A percentile compares a stretch with the other conserved stretches of the same genome.
Conservation (phyloP, 2,888 invertebrate genomes). For the Carpatolechia fugitivella region DNA sequence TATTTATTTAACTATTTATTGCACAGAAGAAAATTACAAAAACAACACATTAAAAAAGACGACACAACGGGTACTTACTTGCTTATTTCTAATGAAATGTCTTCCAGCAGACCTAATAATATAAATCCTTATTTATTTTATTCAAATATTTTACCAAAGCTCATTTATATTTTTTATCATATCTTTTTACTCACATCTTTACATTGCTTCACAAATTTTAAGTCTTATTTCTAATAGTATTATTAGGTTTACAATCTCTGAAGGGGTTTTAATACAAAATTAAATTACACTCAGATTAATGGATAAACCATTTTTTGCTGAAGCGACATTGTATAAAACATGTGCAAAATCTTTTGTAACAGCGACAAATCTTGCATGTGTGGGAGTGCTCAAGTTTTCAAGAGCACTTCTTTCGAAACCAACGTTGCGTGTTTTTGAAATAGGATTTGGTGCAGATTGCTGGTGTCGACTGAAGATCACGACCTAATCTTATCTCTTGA, state of each 20-base stretch:
- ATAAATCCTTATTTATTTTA: no score
- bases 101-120: no score
- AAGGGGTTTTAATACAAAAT: conserved; percentile 38
- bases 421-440: conserved; percentile 71
- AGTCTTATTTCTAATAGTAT: neutral
- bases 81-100: no score
- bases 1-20: neutral
- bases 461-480: conserved; percentile 45
- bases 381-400: conserved; percentile 59
- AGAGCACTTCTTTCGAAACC: conserved; percentile 62
- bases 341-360: conserved; percentile 50
- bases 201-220: neutral
- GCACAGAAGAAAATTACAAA: no score
- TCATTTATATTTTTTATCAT: no score
- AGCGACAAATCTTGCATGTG: conserved; percentile 62
- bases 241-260: conserved; percentile 9
- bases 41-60: no score
- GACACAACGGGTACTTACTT: no score
- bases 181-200: neutral
- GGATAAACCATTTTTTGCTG: conserved; percentile 48
- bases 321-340: conserved; percentile 51
- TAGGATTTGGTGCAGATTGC: conserved; percentile 70
- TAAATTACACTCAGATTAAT: conserved; percentile 63
- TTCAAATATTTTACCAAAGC: no score
- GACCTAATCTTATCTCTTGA: conserved; percentile 61